Evolutionary conservation across 1,140 invertebrate genomes (phyloP), one percentile per base, ranked within the genome.

Genomic region (Hyposmocoma kahamanoa): DNA sequence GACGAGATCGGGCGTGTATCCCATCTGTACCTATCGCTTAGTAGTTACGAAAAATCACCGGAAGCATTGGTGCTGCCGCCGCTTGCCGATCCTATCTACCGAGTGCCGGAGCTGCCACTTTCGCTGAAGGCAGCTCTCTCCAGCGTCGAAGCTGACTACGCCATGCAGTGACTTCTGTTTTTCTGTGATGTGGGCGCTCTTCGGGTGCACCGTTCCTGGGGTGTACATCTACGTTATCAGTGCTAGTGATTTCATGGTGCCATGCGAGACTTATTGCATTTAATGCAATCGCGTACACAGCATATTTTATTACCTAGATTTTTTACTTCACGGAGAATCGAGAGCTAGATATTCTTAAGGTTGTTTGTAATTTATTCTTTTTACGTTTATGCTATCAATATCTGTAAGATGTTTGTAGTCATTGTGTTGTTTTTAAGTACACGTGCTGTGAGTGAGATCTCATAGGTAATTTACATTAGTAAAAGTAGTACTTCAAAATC

Each of bases 381-480:
- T n/a, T n/a, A n/a, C n/a, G n/a, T n/a, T n/a, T n/a, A n/a, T n/a
- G n/a, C n/a, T n/a, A n/a, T n/a, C n/a, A n/a, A n/a, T n/a, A n/a
- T n/a, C n/a, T n/a, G n/a, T n/a, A n/a, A n/a, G n/a, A n/a, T n/a
- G n/a, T n/a, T n/a, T n/a, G n/a, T n/a, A n/a, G n/a, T n/a, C n/a
- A n/a, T 32, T 45, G 18, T 10, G 5, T 30, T 32, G 3, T 44
- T n/a, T 10, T 19, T 13, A 34, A 45, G 30, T 62, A 57, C 53
- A 48, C 51, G 75, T 63, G 75, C 72, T 79, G 75, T 79, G 72
- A 79, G 67, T 50, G 58, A 62, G 75, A 78, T 78, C 74, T 78
- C 75, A 69, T 66, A 59, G 44, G 36, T 34, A 32, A 47, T 11
- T 28, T 47, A 26, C 17, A 38, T 18, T 17, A 36, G 4, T 34